phyloP scores from a whole-genome alignment of 2,113 vertebrate genomes.

The Terrapene triunguis region DNA sequence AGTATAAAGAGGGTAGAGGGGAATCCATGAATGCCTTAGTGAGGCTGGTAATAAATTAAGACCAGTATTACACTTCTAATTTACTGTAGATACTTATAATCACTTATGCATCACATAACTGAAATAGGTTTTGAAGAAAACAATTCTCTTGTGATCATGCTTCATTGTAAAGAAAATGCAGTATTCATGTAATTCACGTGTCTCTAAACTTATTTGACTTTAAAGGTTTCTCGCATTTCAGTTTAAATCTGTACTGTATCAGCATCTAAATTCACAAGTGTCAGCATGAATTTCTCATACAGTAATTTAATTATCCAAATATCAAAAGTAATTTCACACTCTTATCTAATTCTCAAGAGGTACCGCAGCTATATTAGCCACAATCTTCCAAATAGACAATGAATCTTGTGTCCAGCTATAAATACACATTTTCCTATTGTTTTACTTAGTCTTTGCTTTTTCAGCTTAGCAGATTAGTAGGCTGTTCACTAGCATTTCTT shows the following conservation, averaged over 20 bases:
- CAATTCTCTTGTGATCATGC: not conserved
- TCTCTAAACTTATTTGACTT: conserved; percentile 7
- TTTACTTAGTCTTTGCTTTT: not conserved
- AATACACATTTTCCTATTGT: not conserved
- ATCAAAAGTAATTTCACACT: conserved; percentile 61
- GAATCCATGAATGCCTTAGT: not conserved
- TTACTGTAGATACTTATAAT: not conserved
- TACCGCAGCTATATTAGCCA: not conserved
- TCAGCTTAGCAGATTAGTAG: not conserved
- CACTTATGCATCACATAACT: not conserved
- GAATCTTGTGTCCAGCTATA: not conserved
- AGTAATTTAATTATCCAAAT: conserved; percentile 67
- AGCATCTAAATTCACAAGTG: conserved; percentile 30
- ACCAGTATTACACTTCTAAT: not conserved
- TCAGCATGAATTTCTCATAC: conserved; percentile 40
- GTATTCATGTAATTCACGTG: not conserved
- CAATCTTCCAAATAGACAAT: not conserved
- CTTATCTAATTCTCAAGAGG: not conserved
- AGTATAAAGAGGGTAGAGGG: conserved; percentile 2
- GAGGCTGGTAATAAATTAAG: conserved; percentile 25
- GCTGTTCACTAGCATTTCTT: not conserved
- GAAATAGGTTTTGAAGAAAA: not conserved
- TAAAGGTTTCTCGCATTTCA: conserved; percentile 15
- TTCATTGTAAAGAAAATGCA: not conserved
- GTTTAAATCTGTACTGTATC: conserved; percentile 30